Evolutionary conservation across 1,140 invertebrate genomes (phyloP), one percentile per base, ranked within the genome.

Genomic region (Archivesica marissinica): DNA sequence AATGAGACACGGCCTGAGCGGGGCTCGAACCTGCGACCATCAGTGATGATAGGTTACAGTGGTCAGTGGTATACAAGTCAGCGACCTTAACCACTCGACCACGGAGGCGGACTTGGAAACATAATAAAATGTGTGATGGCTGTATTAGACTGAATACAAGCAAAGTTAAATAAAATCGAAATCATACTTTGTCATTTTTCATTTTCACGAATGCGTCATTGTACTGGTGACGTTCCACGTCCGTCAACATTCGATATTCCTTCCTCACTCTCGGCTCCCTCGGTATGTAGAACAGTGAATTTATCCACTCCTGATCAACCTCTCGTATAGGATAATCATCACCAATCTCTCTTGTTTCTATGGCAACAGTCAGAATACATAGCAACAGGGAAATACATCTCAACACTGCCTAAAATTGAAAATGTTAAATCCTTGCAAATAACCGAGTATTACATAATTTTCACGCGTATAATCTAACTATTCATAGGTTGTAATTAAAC

Each of bases 231-330:
- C 93, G 59, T 72, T 94, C 90, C n/a, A 88, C 88, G 50, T 92
- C 90, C 1, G 89, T 89, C 39, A 94, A 61, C 88, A 87, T 92
- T 39, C 93, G 85, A 86, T 93, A 93, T 78, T 94, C 94, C 52
- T 90, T 89, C 33, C 94, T 76, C 4, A 86, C 64, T n/a, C 74
- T 50, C 4, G 83, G 83, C 23, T 70, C 64, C 38, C n/a, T 28
- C 1, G 74, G 83, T 9, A 85, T 38, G n/a, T 70, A 78, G 39
- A 85, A 85, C 13, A 85, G 59, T n/a, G 33, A 50, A 35, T 70
- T 52, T n/a, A 78, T 25, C 74, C 83, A 78, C 33, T 52, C 61
- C 28, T 78, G 64, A 30, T 66, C 74, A 41, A 47, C 39, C 28
- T 35, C 17, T 25, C 41, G 17, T 2, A 85, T 78, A n/a, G 56